These are phyloP conservation scores for Bos indicus DNA, from an alignment of 2,113 vertebrate genomes.

Conservation along the genomic window DNA sequence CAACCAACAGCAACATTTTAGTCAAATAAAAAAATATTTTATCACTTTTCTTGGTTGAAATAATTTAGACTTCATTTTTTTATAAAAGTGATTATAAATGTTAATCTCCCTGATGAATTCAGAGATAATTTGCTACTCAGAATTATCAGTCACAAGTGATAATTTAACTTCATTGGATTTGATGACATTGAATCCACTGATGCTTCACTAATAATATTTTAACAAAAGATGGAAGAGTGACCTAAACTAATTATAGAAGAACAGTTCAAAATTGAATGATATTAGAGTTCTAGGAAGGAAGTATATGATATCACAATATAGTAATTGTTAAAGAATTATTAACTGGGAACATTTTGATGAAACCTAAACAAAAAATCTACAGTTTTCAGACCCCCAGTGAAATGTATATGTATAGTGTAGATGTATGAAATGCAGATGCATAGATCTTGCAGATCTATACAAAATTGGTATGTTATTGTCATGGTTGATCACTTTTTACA, in stretches of 20 bases:
- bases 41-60: constrained; percentile 39
- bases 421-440: not conserved
- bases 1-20: constrained; percentile 41
- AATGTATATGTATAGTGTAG: not conserved
- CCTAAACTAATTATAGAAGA: not conserved
- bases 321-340: not conserved
- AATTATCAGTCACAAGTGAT: constrained; percentile 64
- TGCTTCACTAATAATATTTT: constrained; percentile 62
- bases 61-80: constrained; percentile 64
- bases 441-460: not conserved
- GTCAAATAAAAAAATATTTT: constrained; percentile 58
- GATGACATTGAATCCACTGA: constrained; percentile 12
- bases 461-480: not conserved
- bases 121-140: constrained; percentile 59
- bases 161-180: constrained; percentile 69
- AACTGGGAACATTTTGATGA: not conserved
- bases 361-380: not conserved
- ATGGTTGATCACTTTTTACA: not conserved
- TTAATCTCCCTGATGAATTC: constrained; percentile 64
- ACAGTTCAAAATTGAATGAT: not conserved
- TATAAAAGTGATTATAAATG: constrained; percentile 52
- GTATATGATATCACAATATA: not conserved
- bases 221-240: constrained; percentile 50
- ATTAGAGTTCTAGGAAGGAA: not conserved
- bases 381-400: not conserved